A percentile compares a stretch with the other conserved stretches of the same genome.
Evolutionary conservation across 2,113 vertebrate species (phyloP).

Genomic region (Silurus glanis): DNA sequence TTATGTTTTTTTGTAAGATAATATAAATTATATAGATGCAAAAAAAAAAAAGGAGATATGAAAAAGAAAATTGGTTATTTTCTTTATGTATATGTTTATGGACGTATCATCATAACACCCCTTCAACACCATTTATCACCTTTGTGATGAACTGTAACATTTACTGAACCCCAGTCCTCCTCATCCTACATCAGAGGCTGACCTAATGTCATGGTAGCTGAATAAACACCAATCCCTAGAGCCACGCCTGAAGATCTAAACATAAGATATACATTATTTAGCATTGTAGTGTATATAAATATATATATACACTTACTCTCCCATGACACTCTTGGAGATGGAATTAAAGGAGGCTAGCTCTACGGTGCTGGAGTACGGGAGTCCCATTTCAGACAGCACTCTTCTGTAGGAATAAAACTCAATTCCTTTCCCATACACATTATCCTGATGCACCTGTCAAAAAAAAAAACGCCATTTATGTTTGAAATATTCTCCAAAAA

Average conservation of each 20-base stretch:
- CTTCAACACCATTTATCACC: not conserved
- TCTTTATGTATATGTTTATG: too few relatives aligned
- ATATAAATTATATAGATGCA: too few relatives aligned
- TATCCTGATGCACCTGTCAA: slow-evolving; percentile 74
- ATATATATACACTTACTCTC: slow-evolving; percentile 67
- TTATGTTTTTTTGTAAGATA: too few relatives aligned
- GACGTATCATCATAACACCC: not conserved
- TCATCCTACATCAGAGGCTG: not conserved
- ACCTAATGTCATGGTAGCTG: not conserved
- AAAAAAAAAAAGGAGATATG: too few relatives aligned
- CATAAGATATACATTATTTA: not conserved
- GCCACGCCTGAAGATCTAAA: not conserved
- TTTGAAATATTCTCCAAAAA: not conserved
- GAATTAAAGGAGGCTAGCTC: slow-evolving; percentile 76
- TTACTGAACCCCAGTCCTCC: not conserved
- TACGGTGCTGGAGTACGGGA: slow-evolving; percentile 61
- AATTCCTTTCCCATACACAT: slow-evolving; percentile 52
- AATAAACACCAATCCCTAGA: not conserved
- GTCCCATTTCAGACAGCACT: slow-evolving; percentile 72
- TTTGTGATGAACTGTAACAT: not conserved
- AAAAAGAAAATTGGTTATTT: too few relatives aligned
- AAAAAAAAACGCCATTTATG: not conserved
- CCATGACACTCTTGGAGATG: slow-evolving; percentile 69
- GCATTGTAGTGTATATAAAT: not conserved
- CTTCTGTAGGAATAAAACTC: slow-evolving; percentile 76